These are phyloP conservation scores for Germaria angustata DNA, from an alignment of 2,888 invertebrate species.

Conservation along the genomic window DNA sequence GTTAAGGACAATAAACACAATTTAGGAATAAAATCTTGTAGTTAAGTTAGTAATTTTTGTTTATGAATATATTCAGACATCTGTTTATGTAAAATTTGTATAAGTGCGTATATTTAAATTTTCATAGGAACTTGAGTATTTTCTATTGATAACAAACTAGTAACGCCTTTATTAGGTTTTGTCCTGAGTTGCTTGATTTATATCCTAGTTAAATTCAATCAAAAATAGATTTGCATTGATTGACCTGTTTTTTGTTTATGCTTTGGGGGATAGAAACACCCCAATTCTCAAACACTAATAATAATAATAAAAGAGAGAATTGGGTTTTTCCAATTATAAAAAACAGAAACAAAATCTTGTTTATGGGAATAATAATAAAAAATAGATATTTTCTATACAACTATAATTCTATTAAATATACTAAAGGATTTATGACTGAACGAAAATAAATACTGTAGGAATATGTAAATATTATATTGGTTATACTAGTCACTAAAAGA, in stretches of 20 bases:
- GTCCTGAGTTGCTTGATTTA: constrained; percentile 12
- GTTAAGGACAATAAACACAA: constrained; percentile 28
- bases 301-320: background rate
- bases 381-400: background rate
- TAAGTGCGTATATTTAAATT: background rate
- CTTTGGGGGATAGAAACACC: constrained; percentile 19
- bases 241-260: constrained; percentile 31
- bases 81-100: background rate
- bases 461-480: constrained; percentile 37
- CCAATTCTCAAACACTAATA: background rate
- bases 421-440: constrained; percentile 1
- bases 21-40: background rate
- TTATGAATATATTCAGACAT: background rate
- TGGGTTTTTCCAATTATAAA: background rate
- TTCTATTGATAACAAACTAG: constrained; percentile 26
- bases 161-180: constrained; percentile 28
- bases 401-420: constrained; percentile 47
- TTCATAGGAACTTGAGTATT: background rate
- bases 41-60: constrained; percentile 38
- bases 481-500: background rate
- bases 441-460: background rate
- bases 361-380: constrained; percentile 29
- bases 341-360: background rate
- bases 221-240: constrained; percentile 47
- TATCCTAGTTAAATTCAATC: constrained; percentile 38